Evolutionary conservation across 2,113 vertebrate genomes (phyloP).

Genomic region (Glaucomys volans): DNA sequence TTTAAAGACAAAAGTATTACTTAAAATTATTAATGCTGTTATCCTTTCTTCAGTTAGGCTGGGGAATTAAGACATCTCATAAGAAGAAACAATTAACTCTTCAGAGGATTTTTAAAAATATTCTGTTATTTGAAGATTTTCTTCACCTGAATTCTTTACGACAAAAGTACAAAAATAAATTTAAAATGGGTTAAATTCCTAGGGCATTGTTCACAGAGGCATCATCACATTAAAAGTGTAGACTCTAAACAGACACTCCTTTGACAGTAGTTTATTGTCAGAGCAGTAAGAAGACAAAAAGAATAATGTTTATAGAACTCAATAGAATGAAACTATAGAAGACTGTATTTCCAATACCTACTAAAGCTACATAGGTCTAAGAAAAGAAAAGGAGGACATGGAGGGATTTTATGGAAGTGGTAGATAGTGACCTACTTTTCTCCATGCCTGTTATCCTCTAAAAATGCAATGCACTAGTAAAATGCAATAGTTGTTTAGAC

Average conservation of each 20-base stretch:
- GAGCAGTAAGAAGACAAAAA: background rate
- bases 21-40: background rate
- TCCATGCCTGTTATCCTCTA: background rate
- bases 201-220: background rate
- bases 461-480: background rate
- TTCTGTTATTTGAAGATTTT: background rate
- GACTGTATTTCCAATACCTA: background rate
- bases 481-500: background rate
- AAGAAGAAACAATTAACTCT: background rate
- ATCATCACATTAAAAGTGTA: background rate
- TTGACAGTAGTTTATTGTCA: background rate
- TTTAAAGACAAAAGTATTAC: background rate
- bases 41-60: background rate
- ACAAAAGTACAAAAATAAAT: background rate
- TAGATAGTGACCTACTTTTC: background rate
- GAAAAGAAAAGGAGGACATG: fast-evolving
- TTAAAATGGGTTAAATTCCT: background rate
- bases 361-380: background rate
- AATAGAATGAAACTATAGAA: background rate
- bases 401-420: background rate
- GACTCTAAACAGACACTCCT: background rate
- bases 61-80: background rate
- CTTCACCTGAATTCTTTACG: background rate
- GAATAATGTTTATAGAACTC: too few species aligned
- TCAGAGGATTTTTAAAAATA: background rate